Evolutionary conservation across 2,113 vertebrate genomes (phyloP).

Genomic region (Notarius lentiginosus): DNA sequence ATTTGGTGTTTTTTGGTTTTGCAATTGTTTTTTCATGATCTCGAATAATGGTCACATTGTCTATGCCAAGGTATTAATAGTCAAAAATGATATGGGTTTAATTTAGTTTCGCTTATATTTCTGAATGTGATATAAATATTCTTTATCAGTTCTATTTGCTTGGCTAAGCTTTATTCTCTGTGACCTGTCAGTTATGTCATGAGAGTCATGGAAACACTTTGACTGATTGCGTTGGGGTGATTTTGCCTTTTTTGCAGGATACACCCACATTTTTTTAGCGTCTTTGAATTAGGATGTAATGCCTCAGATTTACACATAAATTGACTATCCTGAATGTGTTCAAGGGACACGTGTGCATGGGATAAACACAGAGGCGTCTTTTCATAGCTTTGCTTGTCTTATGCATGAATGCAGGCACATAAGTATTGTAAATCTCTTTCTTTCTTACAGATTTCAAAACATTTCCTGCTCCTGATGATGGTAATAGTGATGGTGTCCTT

Average conservation of each 20-base stretch:
- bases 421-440: not conserved
- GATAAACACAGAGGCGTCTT: not conserved
- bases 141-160: not conserved
- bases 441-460: not conserved
- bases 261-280: not conserved
- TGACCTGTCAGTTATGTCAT: not conserved
- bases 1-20: not conserved
- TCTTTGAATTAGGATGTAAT: not conserved
- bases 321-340: not conserved
- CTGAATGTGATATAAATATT: slow-evolving; percentile 4
- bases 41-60: not conserved
- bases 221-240: not conserved
- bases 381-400: not conserved
- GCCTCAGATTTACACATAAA: not conserved
- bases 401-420: not conserved
- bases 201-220: not conserved
- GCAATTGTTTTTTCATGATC: not conserved
- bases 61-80: not conserved
- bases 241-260: not conserved
- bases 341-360: not conserved
- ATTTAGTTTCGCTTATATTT: not conserved
- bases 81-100: not conserved
- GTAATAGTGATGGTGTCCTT: not conserved
- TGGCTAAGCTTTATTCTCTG: not conserved
- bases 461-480: not conserved